phyloP scores from a whole-genome alignment of 2,888 invertebrate species.

The Epirrhoe alternata region DNA sequence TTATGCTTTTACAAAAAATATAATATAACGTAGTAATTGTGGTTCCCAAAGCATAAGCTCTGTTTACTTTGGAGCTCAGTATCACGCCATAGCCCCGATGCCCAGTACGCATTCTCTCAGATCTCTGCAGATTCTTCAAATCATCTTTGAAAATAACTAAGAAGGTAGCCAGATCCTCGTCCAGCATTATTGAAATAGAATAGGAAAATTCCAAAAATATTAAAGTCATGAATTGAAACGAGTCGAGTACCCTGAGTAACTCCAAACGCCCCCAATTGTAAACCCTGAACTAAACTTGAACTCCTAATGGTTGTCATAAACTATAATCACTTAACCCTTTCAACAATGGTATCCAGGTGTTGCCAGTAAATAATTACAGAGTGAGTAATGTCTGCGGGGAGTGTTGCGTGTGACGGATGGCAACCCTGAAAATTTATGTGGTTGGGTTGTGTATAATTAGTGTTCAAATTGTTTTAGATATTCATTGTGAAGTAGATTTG shows the following conservation, averaged over 20 bases:
- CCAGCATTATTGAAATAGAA: no score
- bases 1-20: no score
- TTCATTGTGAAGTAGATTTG: not conserved
- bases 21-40: no score
- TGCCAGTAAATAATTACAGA: slow-evolving; percentile 36
- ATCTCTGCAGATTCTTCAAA: no score
- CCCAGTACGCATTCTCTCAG: no score
- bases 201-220: no score
- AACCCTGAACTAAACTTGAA: slow-evolving; percentile 20
- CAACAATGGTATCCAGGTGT: slow-evolving; percentile 30
- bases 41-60: no score
- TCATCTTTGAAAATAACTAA: no score
- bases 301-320: slow-evolving; percentile 31
- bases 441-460: not conserved
- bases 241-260: not conserved
- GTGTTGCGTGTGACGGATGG: slow-evolving; percentile 33
- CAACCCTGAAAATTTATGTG: slow-evolving; percentile 24
- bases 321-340: slow-evolving; percentile 37
- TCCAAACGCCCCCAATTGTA: not conserved
- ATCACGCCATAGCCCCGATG: no score
- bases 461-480: slow-evolving; percentile 17
- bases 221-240: not conserved
- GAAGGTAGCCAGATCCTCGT: no score
- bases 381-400: slow-evolving; percentile 30
- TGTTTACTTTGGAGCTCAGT: no score